Evolutionary conservation across 2,888 invertebrate genomes (phyloP), one percentile per base, ranked within the genome.

Genomic region (Myopa testacea): DNA sequence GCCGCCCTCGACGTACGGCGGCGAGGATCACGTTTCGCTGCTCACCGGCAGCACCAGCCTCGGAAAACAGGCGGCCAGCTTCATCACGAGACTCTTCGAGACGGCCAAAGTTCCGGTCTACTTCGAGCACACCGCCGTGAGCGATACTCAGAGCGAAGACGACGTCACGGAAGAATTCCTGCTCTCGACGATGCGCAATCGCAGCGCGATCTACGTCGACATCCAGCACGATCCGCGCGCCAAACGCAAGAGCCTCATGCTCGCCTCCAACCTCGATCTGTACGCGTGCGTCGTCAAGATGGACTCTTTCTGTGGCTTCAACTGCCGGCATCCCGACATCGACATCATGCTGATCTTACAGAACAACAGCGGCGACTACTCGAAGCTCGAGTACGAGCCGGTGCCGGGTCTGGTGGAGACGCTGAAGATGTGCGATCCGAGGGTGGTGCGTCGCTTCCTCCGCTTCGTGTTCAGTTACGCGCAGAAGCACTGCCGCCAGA

Each of bases 331-430:
- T 60, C 83, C 84, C 1, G 71, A 81, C 63, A 80, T 85, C 0
- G 80, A 86, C 72, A 84, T 87, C 4, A 81, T 82, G 26, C 37
- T 87, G n/a, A 80, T 87, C 4, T 82, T 82, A 40, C 84, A 87
- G 63, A 87, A 87, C 78, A 85, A 85, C 70, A 82, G 81, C 78
- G 87, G 86, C 8, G 84, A 85, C 75, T 86, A 82, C 75, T 79
- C 84, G 4, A 86, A 87, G 38, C 60, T 87, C 74, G 87, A 87
- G 76, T 87, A 87, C 38, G 83, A 85, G 2, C 87, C 87, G 4
- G 86, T 87, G 0, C 78, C 80, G 16, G 87, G 87, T 2, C 82
- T 87, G 5, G 85, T 87, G n/a, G 86, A 87, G 78, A 86, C 87
- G 4, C 68, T 87, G 10, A 84, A 82, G 10, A 83, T 86, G 76